Base-by-base conservation (phyloP, 2,113 vertebrate species). In the Pangasianodon gigas region DNA sequence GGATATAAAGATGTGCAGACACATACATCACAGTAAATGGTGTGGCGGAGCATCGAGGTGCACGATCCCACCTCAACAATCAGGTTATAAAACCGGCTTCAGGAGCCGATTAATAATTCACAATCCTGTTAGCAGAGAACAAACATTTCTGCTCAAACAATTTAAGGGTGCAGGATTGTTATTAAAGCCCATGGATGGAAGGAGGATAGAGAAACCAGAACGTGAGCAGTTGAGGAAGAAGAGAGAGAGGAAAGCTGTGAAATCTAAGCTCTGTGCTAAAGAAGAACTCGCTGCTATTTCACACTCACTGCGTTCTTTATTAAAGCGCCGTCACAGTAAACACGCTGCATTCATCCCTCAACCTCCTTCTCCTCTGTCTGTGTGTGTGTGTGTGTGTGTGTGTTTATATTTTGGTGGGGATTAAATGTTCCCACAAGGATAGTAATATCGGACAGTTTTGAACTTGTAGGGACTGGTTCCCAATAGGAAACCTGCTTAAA, bases 21-120 rank as follows among this genome's bases (percentile, higher is more conserved):
- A 96, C 96, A 96, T 94, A 96, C 95, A 96, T 96, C 96, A 95
- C 94, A 94, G 95, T 95, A 94, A 95, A 95, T 94, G 95, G 94
- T 95, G 95, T 89, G 94, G 93, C 41, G 89, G 79, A 94, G 94
- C 95, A 92, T 77, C 92, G 92, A 94, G 93, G 94, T 93, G 94
- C 94, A 95, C 90, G 95, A 94, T 96, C 96, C 95, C 95, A 95
- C 95, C 96, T 96, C 95, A 93, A 94, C 95, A 96, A 96, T 96
- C 94, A 86, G 95, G 95, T 96, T 96, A 96, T 91, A 93, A 93
- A 94, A 94, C 93, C 93, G 93, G 96, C 94, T 94, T 93, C 91
- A 94, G 95, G 95, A 95, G 96, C 95, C 95, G 89, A 96, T 96
- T 96, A 96, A 96, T 96, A 96, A 96, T 96, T 96, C 95, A 96